Base-by-base conservation (phyloP, 2,113 vertebrate species). In the Eublepharis macularius region DNA sequence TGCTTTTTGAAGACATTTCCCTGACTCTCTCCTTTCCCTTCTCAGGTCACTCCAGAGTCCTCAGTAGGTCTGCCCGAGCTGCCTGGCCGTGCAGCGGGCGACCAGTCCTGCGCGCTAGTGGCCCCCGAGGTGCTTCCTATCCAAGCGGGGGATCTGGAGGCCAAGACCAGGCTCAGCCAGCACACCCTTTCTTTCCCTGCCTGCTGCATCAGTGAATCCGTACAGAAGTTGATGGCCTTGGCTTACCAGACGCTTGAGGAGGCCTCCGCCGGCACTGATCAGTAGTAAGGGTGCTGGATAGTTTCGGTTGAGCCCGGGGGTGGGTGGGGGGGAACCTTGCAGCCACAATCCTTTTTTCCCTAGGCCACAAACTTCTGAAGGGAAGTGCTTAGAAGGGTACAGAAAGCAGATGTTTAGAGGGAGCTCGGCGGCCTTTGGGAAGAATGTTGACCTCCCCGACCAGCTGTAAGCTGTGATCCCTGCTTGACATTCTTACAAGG, bases 121-220 rank as follows among this genome's bases (percentile, higher is more conserved):
- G 2, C 80, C 14, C 32, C 21, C 32, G 47, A 12, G 17, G 78
- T 16, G 1, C 43, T 90, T 36, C 75, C 10, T 3, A 65, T 41
- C 0, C 91, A 95, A 29, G 68, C 60, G 2, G 65, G 76, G n/a
- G 85, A 51, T 7, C 57, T 98, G 95, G 96, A 97, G 76, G 96
- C 95, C 0, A 89, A 94, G 16, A 93, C 96, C 75, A 96, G 95
- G 41, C 91, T 99, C 93, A 96, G 96, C 66, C 95, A 83, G 0
- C 92, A 94, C 91, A 98, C 96, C 0, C 94, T 99, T 83, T 95
- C 97, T 19, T 94, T 99, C 86, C 98, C 99, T 1, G 79, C 94
- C 0, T 99, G 99, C 88, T 97, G 97, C 77, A 97, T 99, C 96
- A 99, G 99, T 68, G 97, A 96, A 19, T 98, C 98, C 0, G 98